These are phyloP conservation scores for Corydoras maculifer DNA, from an alignment of 2,113 vertebrate genomes.

Conservation along the genomic window DNA sequence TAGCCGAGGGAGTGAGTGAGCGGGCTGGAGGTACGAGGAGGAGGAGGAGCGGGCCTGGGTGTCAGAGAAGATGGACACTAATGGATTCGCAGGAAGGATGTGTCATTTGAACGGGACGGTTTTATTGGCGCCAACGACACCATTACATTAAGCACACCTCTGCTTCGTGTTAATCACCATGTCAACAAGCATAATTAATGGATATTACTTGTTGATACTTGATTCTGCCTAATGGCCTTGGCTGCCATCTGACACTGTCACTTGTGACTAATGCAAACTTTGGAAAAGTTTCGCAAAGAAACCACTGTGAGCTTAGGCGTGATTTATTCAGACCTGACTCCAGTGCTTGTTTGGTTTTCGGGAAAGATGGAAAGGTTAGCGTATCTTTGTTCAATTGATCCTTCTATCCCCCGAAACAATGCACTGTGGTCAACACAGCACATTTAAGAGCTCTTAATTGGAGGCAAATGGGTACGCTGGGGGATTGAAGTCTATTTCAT, in stretches of 20 bases:
- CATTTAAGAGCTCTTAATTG: slow-evolving; percentile 32
- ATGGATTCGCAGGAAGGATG: slow-evolving; percentile 49
- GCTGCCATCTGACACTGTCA: slow-evolving; percentile 31
- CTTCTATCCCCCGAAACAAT: slow-evolving; percentile 29
- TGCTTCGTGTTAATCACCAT: slow-evolving; percentile 48
- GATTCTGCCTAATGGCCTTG: slow-evolving; percentile 38
- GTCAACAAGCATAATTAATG: slow-evolving; percentile 48
- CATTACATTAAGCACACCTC: slow-evolving; percentile 50
- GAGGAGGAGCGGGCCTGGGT: slow-evolving; percentile 33
- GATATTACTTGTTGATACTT: slow-evolving; percentile 44
- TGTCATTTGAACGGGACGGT: slow-evolving; percentile 53
- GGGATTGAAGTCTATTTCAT: slow-evolving; percentile 22
- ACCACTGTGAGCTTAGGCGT: slow-evolving; percentile 13
- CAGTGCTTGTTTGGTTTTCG: slow-evolving; percentile 26
- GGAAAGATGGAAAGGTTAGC: slow-evolving; percentile 34
- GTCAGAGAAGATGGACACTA: slow-evolving; percentile 51
- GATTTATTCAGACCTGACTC: slow-evolving; percentile 21
- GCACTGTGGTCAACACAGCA: slow-evolving; percentile 21
- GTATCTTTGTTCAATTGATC: slow-evolving; percentile 20
- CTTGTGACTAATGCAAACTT: slow-evolving; percentile 38
- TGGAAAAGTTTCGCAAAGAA: slow-evolving; percentile 12
- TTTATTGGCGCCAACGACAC: slow-evolving; percentile 50
- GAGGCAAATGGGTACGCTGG: slow-evolving; percentile 25
- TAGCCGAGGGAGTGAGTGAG: slow-evolving; percentile 30
- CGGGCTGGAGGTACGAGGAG: slow-evolving; percentile 34